phyloP scores from a whole-genome alignment of 2,797 vertebrate genomes.

The Acrossocheilus fasciatus region DNA sequence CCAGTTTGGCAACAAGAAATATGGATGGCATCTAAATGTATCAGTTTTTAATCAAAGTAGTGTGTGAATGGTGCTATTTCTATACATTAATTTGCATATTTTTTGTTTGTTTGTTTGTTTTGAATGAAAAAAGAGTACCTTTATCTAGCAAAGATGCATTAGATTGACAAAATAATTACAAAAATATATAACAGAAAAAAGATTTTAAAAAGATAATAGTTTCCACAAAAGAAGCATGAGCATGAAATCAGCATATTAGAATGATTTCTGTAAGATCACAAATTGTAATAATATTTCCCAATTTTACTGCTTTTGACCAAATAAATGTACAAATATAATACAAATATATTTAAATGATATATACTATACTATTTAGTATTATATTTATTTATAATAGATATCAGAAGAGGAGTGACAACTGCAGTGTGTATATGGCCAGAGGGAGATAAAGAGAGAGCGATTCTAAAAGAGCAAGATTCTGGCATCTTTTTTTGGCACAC shows the following conservation, averaged over 20 bases:
- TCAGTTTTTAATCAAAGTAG: background rate
- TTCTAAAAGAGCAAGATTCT: slow-evolving; percentile 18
- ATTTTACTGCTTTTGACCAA: background rate
- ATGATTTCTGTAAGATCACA: background rate
- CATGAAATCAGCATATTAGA: background rate
- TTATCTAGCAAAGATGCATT: too few relatives aligned
- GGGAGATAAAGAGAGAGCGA: slow-evolving; percentile 49
- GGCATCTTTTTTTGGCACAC: slow-evolving; percentile 30
- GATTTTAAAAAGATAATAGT: too few relatives aligned
- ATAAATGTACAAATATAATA: background rate
- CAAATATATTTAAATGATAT: background rate
- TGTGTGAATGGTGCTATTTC: background rate
- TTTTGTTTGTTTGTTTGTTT: too few relatives aligned
- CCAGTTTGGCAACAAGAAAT: background rate
- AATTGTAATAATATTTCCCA: background rate
- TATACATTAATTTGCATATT: too few relatives aligned
- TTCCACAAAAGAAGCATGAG: background rate
- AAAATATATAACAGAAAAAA: too few relatives aligned
- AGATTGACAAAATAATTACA: too few relatives aligned
- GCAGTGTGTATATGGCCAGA: slow-evolving; percentile 10
- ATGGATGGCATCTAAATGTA: background rate
- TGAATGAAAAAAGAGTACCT: too few relatives aligned
- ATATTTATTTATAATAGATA: background rate
- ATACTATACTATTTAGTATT: background rate
- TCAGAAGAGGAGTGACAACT: background rate